Evolutionary conservation across 2,888 invertebrate species (phyloP), one percentile per base, ranked within the genome.

Genomic region (Heteromurus nitidus): DNA sequence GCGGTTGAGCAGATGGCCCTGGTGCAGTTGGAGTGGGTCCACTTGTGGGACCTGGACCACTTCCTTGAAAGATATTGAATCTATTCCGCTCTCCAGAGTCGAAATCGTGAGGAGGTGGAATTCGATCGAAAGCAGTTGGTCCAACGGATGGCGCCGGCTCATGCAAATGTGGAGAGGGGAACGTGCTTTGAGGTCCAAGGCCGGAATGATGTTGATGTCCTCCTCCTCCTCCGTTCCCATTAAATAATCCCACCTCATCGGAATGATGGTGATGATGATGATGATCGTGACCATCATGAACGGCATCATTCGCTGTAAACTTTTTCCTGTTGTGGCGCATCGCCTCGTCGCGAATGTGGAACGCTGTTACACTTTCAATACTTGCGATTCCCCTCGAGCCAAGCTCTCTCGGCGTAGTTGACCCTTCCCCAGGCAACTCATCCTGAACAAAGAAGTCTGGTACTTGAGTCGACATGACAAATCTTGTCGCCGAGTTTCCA

Each of bases 381-480:
- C 50, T 50, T 50, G 11, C 50, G 18, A 28, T 13, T 18, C 30
- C 30, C 20, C 22, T 50, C n/a, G n/a, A n/a, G n/a, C n/a, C n/a
- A 26, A n/a, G 58, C 24, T n/a, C 55, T 20, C 70, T 70, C 18
- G 22, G 7, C 36, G 30, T 30, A 2, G 70, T 30, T 18, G 16
- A 31, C 31, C 36, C 31, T 31, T 55, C 53, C 20, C 9, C 55
- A 3, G 68, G 68, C 30, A 53, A 1, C 9, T 67, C 60, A 28
- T 80, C 80, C 22, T 72, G 65, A 1, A 60, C 60, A 20, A 73
- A 73, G 11, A 73, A 31, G 22, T 80, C 80, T 9, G 80, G 80
- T 2, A 79, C 79, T 36, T 72, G 79, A 13, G 68, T 68, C 1
- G 65, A n/a, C 13, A 44, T 26, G 47, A 68, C 64, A n/a, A 50